These are phyloP conservation scores for Morpho achilles DNA, from an alignment of 2,888 invertebrate genomes.

Conservation along the genomic window DNA sequence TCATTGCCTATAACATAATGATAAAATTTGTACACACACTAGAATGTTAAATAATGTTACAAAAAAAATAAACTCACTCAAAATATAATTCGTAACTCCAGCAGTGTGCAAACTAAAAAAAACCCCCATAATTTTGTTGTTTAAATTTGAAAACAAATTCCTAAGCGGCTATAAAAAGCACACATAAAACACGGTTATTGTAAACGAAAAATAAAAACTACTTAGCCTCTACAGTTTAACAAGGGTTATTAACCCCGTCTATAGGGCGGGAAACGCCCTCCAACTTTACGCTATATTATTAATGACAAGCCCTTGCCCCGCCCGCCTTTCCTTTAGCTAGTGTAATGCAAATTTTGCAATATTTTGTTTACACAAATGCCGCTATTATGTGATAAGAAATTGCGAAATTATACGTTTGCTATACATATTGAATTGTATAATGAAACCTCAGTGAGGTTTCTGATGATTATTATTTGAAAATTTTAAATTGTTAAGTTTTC, in stretches of 20 bases:
- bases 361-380: constrained; percentile 58
- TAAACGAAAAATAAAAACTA: constrained; percentile 47
- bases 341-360: constrained; percentile 72
- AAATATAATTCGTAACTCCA: too few species aligned
- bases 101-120: too few species aligned
- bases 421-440: constrained; percentile 9
- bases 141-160: constrained; percentile 1
- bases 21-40: too few species aligned
- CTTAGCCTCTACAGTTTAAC: constrained; percentile 39
- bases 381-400: constrained; percentile 31
- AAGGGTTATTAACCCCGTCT: constrained; percentile 68
- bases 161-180: background rate
- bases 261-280: constrained; percentile 63
- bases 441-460: constrained; percentile 14
- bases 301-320: constrained; percentile 69
- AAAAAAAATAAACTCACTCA: too few species aligned
- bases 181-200: constrained; percentile 10
- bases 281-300: constrained; percentile 72
- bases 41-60: too few species aligned
- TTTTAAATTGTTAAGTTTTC: constrained; percentile 15
- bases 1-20: background rate
- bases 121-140: background rate
- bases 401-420: constrained; percentile 29
- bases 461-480: constrained; percentile 19
- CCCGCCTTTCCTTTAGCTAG: constrained; percentile 57